These are phyloP conservation scores for Drosophila birchii DNA, from an alignment of 2,888 invertebrate species.

Conservation along the genomic window DNA sequence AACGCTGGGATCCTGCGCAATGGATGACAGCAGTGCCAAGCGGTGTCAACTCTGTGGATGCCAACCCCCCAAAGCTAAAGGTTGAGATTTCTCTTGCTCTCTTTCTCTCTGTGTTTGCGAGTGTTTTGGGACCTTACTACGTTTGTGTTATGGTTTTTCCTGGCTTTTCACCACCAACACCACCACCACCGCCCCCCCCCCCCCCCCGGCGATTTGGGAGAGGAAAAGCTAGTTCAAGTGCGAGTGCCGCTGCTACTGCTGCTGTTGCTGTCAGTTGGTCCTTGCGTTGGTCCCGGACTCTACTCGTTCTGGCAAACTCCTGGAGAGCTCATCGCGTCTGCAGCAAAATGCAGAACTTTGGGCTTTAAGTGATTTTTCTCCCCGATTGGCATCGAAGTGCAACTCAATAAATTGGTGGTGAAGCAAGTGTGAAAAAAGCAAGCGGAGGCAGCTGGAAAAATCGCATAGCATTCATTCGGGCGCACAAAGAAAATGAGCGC, in stretches of 20 bases:
- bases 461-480: slow-evolving; percentile 70
- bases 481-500: slow-evolving; percentile 78
- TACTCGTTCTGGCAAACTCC: background rate
- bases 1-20: slow-evolving; percentile 24
- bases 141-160: slow-evolving; percentile 61
- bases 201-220: slow-evolving; percentile 6
- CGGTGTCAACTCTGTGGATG: slow-evolving; percentile 15
- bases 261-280: slow-evolving; percentile 50
- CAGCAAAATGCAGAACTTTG: slow-evolving; percentile 13
- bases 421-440: slow-evolving; percentile 6
- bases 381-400: background rate
- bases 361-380: slow-evolving; percentile 3
- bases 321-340: background rate
- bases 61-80: slow-evolving; percentile 11
- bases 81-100: slow-evolving; percentile 13
- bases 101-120: slow-evolving; percentile 22
- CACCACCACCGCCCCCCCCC: slow-evolving; percentile 1
- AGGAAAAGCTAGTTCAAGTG: slow-evolving; percentile 41
- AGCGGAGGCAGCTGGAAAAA: slow-evolving; percentile 33
- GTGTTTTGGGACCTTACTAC: slow-evolving; percentile 38
- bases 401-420: slow-evolving; percentile 10
- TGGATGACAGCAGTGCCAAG: background rate
- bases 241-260: slow-evolving; percentile 32
- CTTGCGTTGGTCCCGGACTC: slow-evolving; percentile 10
- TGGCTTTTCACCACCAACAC: slow-evolving; percentile 21